Percentiles rank a stretch among this genome's conserved stretches.
Conservation (phyloP, 2,113 vertebrate genomes). For the Eulacestoma nigropectus region DNA sequence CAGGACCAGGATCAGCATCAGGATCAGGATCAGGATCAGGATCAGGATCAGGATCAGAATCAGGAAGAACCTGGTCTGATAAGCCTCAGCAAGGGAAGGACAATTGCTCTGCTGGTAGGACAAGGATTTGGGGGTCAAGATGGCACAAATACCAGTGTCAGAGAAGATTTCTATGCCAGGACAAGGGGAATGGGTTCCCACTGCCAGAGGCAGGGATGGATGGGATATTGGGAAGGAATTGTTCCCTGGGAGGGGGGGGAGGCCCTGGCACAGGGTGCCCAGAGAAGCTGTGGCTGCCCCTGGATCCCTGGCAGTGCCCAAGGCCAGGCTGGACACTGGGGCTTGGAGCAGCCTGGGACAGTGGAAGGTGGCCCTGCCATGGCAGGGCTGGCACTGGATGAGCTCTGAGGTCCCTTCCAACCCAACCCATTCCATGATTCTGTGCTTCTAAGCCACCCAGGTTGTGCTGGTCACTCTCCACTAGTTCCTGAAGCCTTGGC, state of each 20-base stretch:
- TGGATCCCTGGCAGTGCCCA: neutral
- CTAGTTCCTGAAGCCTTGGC: neutral
- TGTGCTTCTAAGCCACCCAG: neutral
- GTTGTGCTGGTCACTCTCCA: neutral
- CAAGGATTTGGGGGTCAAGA: neutral
- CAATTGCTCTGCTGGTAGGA: neutral
- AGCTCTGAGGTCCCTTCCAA: neutral
- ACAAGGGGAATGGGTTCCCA: neutral
- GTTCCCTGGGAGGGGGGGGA: rapidly evolving
- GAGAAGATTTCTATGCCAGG: neutral
- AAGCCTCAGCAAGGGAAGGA: neutral
- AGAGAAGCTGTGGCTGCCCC: neutral
- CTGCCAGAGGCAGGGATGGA: neutral
- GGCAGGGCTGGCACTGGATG: neutral
- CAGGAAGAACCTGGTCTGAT: neutral
- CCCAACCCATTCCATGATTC: neutral
- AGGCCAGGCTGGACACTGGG: neutral
- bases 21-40: neutral
- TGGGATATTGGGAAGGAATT: neutral
- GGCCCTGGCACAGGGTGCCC: neutral
- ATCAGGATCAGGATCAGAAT: neutral
- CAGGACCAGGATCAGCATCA: too few relatives aligned
- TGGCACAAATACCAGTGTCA: neutral
- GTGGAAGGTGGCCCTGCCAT: neutral
- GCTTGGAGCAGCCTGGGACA: neutral